Conservation (phyloP, 2,797 vertebrate genomes). For the Adelosebastes latens region DNA sequence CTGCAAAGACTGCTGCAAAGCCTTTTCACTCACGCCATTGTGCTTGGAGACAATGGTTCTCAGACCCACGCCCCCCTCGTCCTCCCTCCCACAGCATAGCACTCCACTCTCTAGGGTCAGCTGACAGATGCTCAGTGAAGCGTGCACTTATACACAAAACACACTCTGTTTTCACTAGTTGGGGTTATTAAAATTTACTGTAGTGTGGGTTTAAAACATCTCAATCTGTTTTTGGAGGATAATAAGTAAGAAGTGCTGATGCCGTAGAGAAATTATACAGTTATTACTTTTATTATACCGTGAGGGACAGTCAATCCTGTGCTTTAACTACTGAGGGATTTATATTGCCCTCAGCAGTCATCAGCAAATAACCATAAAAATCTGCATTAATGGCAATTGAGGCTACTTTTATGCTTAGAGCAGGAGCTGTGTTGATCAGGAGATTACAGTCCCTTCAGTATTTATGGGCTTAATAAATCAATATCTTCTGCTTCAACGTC, state of each 20-base stretch:
- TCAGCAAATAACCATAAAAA: conserved; percentile 39
- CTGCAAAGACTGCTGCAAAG: conserved; percentile 81
- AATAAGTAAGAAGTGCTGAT: conserved; percentile 1
- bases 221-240: neutral
- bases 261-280: neutral
- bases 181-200: conserved; percentile 5
- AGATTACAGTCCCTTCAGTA: conserved; percentile 3
- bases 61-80: conserved; percentile 54
- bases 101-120: conserved; percentile 72
- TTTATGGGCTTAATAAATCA: conserved; percentile 38
- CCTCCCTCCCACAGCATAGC: conserved; percentile 46
- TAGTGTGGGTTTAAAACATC: neutral
- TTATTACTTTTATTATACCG: conserved; percentile 8
- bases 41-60: conserved; percentile 82
- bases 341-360: conserved; percentile 14
- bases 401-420: conserved; percentile 5
- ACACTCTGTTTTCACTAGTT: conserved; percentile 24
- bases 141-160: conserved; percentile 65
- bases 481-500: neutral
- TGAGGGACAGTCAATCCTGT: neutral
- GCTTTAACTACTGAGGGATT: conserved; percentile 25
- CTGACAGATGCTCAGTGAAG: conserved; percentile 73
- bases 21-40: conserved; percentile 82
- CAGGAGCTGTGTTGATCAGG: neutral
- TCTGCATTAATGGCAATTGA: conserved; percentile 12